Conservation (phyloP, 2,113 vertebrate genomes). For the Catharus minimus region DNA sequence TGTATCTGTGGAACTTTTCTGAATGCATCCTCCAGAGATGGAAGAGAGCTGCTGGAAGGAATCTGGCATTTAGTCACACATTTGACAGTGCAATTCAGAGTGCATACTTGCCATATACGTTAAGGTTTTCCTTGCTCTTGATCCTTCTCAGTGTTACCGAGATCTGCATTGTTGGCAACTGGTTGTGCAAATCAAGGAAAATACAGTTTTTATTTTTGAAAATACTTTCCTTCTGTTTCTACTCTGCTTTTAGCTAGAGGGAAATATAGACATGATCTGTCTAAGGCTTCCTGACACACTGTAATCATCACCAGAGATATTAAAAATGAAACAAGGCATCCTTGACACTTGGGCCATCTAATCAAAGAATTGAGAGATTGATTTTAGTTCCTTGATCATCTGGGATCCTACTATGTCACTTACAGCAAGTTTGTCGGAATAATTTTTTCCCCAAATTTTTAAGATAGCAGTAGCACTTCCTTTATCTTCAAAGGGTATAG, state of each 20-base stretch:
- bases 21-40: not conserved
- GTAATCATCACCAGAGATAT: not conserved
- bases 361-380: not conserved
- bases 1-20: not conserved
- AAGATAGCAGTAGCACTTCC: not conserved
- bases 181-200: not conserved
- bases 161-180: not conserved
- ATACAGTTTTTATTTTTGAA: not conserved
- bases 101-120: not conserved
- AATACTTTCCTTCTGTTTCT: not conserved
- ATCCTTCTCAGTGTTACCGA: not conserved
- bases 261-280: not conserved
- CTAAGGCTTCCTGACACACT: not conserved
- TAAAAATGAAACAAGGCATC: not conserved
- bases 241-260: not conserved
- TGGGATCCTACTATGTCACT: not conserved
- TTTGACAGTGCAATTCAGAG: not conserved
- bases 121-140: not conserved
- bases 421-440: not conserved
- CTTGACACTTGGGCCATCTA: not conserved
- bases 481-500: not conserved
- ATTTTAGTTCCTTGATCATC: not conserved
- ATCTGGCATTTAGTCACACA: not conserved
- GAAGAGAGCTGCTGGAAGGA: not conserved
- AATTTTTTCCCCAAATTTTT: not conserved